These are phyloP conservation scores for Steinernema khuongi DNA, from an alignment of 1,140 invertebrate species.

Conservation along the genomic window DNA sequence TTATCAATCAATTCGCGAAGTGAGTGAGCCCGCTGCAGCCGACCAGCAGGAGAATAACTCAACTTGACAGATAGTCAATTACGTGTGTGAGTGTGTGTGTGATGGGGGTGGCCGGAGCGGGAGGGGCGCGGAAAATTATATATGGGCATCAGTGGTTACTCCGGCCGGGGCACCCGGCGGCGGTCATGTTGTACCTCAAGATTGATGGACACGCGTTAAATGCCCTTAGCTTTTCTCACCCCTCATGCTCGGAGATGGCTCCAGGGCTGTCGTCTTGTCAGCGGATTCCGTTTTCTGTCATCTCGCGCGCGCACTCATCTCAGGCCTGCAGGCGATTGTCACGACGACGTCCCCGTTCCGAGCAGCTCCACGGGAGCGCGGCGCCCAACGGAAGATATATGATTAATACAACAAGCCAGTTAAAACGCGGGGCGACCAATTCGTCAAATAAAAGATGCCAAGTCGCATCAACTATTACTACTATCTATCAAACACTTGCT, in stretches of 20 bases:
- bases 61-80: constrained; percentile 17
- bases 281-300: neutral
- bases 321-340: neutral
- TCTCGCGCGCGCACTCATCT: neutral
- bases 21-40: no score
- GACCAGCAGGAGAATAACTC: neutral
- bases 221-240: no score
- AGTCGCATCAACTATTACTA: constrained; percentile 17
- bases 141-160: neutral
- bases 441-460: constrained; percentile 17
- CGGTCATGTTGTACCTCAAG: no score
- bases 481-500: constrained; percentile 17
- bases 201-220: no score
- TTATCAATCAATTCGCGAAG: constrained; percentile 9
- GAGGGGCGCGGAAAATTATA: neutral
- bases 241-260: neutral
- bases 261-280: neutral
- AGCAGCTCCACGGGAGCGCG: neutral
- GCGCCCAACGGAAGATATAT: neutral
- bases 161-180: no score
- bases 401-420: constrained; percentile 17
- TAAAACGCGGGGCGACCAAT: constrained; percentile 16
- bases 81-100: constrained; percentile 5
- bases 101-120: neutral
- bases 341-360: neutral